A percentile compares a stretch with the other conserved stretches of the same genome.
Evolutionary conservation across 2,113 vertebrate species (phyloP).

Genomic region (Proterorhinus semilunaris): DNA sequence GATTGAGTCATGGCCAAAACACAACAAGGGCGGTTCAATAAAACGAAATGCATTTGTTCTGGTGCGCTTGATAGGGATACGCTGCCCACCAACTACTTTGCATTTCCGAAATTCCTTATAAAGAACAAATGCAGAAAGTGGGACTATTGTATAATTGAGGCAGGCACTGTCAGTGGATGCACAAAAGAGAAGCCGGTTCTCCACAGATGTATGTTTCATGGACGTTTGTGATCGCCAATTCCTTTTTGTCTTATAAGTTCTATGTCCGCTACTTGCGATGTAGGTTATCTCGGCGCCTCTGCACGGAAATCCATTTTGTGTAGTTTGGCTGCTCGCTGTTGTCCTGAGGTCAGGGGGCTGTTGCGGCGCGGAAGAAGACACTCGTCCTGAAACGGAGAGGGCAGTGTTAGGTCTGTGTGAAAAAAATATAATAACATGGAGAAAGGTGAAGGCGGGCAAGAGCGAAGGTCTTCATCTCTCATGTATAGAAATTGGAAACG

Average conservation of each 20-base stretch:
- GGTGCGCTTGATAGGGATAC: conserved; percentile 45
- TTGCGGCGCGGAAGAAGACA: conserved; percentile 42
- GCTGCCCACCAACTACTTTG: conserved; percentile 36
- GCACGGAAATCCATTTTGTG: conserved; percentile 2
- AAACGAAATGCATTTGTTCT: conserved; percentile 55
- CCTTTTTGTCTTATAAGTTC: conserved; percentile 18
- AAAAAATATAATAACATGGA: conserved; percentile 64
- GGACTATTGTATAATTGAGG: conserved; percentile 31
- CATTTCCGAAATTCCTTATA: conserved; percentile 23
- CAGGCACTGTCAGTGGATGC: conserved; percentile 16
- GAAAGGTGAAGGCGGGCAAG: conserved; percentile 45
- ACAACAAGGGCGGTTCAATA: conserved; percentile 55
- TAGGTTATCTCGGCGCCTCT: conserved; percentile 11
- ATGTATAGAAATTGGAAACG: conserved; percentile 79
- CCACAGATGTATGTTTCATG: conserved; percentile 14
- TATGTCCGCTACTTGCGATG: conserved; percentile 5
- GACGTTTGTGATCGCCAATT: conserved; percentile 12
- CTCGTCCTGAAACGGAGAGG: conserved; percentile 55
- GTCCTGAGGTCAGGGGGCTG: conserved; percentile 25
- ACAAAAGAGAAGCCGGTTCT: conserved; percentile 15
- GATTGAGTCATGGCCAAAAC: conserved; percentile 60
- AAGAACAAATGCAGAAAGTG: conserved; percentile 18
- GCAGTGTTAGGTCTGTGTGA: conserved; percentile 32
- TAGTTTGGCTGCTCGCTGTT: conserved; percentile 28
- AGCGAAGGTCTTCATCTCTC: conserved; percentile 75